Evolutionary conservation across 35 echinoderm and acorn worm genomes (phyloP), one percentile per base, ranked within the genome.

Genomic region (Strongylocentrotus purpuratus): DNA sequence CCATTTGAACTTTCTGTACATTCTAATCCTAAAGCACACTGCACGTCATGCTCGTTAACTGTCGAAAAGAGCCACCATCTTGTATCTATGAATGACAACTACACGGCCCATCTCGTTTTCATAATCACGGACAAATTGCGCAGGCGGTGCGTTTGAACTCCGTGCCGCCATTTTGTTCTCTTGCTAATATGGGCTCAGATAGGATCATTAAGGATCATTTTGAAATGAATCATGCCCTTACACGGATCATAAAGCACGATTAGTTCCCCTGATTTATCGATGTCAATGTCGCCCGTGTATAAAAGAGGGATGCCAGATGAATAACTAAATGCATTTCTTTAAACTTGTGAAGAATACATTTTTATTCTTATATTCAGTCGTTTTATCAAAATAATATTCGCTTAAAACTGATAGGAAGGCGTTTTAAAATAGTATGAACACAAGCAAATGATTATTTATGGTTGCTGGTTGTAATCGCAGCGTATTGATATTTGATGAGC

Each of bases 41-140:
- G 65, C 65, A 78, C 20, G 65, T 7, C 61, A 14, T 28, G 5
- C 12, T 70, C 65, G 28, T 78, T 28, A 78, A 28, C 4, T 4
- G 20, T 18, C n/a, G 65, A 78, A 78, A 28, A 28, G 20, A 78
- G 4, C 20, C 7, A 28, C 65, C 25, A 78, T 78, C 65, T 6
- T 22, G 65, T 22, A 78, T 4, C 28, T 25, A 28, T 78, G 65
- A 78, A 89, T 89, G 33, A 89, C 87, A 46, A 46, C 45, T 89
- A 33, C 33, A 89, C 87, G 87, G 14, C 32, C 45, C 87, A 89
- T 89, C 87, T 89, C 87, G 5, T 17, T 89, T 46, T 31, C 45
- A 89, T 46, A 89, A 89, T 89, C 33, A 33, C 12, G 87, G 87
- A 89, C 87, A 89, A 89, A 89, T 89, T 89, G 87, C 14, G 32